Evolutionary conservation across 2,888 invertebrate genomes (phyloP).

Genomic region (Euplexia lucipara): DNA sequence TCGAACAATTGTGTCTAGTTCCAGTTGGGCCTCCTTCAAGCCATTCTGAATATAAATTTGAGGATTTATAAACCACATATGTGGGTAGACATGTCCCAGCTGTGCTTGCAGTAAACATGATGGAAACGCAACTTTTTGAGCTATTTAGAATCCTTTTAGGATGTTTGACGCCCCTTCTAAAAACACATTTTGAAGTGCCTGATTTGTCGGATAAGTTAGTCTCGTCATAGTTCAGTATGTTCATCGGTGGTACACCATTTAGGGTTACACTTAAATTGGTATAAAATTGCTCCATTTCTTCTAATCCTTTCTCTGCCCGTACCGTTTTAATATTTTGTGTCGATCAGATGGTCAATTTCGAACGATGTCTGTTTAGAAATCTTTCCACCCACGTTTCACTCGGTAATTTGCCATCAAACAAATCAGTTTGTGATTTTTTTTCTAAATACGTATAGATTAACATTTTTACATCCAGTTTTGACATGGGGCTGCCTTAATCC

Average conservation of each 20-base stretch:
- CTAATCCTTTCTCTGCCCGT: conserved; percentile 10
- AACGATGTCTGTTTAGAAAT: conserved; percentile 32
- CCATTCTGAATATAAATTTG: conserved; percentile 13
- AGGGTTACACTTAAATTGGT: conserved; percentile 1
- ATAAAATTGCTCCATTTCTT: conserved; percentile 20
- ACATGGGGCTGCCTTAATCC: conserved; percentile 10
- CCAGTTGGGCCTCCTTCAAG: conserved; percentile 21
- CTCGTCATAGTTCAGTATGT: conserved; percentile 14
- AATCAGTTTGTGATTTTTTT: conserved; percentile 6
- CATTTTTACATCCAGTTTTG: conserved; percentile 1
- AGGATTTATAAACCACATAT: conserved; percentile 7
- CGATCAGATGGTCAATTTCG: conserved; percentile 21
- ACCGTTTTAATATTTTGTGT: conserved; percentile 12
- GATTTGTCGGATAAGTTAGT: conserved; percentile 10
- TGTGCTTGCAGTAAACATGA: conserved; percentile 5
- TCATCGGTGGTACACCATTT: neutral
- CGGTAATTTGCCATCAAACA: conserved; percentile 20
- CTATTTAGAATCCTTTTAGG: conserved; percentile 1
- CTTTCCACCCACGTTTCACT: conserved; percentile 36
- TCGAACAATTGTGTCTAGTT: conserved; percentile 27
- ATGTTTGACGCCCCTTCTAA: conserved; percentile 14
- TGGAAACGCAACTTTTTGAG: neutral
- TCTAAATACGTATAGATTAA: conserved; percentile 2
- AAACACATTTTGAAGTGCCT: conserved; percentile 15
- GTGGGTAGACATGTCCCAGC: conserved; percentile 8